phyloP scores from a whole-genome alignment of 2,888 invertebrate genomes.

The Aspidiotus rigidus region DNA sequence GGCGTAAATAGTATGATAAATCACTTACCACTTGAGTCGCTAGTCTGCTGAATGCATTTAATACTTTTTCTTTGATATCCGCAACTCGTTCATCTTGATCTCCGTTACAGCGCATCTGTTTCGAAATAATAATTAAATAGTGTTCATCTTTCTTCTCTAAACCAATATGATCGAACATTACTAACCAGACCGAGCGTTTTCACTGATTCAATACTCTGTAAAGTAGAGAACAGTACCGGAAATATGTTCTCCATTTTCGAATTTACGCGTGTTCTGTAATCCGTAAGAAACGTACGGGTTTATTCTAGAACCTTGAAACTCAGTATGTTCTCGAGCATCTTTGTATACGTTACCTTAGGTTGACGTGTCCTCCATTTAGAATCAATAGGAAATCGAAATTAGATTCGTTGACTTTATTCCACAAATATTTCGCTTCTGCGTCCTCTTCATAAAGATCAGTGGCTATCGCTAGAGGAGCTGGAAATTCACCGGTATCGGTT shows the following conservation, averaged over 20 bases:
- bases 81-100: constrained; percentile 33
- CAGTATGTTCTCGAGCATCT: background rate
- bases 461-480: constrained; percentile 37
- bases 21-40: constrained; percentile 36
- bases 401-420: constrained; percentile 55
- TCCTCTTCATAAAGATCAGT: constrained; percentile 40
- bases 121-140: constrained; percentile 5
- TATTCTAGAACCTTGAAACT: constrained; percentile 4
- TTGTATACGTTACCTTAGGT: constrained; percentile 37
- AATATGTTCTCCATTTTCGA: background rate
- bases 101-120: constrained; percentile 3
- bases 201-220: background rate
- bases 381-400: constrained; percentile 39
- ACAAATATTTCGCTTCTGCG: constrained; percentile 52
- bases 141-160: background rate
- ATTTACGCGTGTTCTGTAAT: background rate
- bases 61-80: constrained; percentile 36
- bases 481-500: constrained; percentile 35
- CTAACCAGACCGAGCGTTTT: background rate
- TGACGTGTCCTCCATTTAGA: constrained; percentile 39
- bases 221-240: constrained; percentile 13
- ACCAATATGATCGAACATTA: background rate
- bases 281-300: background rate
- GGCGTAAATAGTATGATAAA: background rate
- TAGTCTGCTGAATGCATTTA: constrained; percentile 35